A percentile compares a stretch with the other conserved stretches of the same genome.
These are phyloP conservation scores for Diachasmimorpha longicaudata DNA, from an alignment of 1,140 invertebrate species.

Conservation along the genomic window DNA sequence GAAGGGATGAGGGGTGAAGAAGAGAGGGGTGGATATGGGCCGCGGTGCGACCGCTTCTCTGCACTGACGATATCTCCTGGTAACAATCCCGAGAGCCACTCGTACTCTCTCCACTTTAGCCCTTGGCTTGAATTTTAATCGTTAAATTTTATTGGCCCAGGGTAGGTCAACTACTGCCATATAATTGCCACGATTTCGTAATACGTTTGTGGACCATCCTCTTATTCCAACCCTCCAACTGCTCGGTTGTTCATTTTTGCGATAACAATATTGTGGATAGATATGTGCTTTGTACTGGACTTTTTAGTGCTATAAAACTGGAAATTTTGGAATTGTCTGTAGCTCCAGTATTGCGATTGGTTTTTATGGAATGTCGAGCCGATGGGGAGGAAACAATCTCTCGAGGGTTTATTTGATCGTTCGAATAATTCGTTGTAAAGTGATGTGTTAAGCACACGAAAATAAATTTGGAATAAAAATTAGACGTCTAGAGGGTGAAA, in stretches of 20 bases:
- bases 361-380: no score
- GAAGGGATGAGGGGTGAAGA: no score
- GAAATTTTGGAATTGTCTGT: neutral
- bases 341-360: no score
- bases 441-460: no score
- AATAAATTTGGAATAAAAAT: no score
- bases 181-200: neutral
- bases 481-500: no score
- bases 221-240: neutral
- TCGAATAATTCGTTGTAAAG: no score
- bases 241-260: neutral
- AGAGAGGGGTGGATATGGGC: neutral
- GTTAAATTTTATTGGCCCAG: neutral
- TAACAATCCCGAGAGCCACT: neutral
- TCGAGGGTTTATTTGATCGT: no score
- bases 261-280: neutral
- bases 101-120: neutral
- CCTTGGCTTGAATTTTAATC: constrained; percentile 9
- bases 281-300: neutral
- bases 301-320: neutral
- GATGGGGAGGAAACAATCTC: no score
- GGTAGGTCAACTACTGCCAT: neutral
- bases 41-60: neutral
- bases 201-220: neutral
- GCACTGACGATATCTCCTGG: neutral